Evolutionary conservation across 2,888 invertebrate species (phyloP).

Genomic region (Rhyacophila evoluta): DNA sequence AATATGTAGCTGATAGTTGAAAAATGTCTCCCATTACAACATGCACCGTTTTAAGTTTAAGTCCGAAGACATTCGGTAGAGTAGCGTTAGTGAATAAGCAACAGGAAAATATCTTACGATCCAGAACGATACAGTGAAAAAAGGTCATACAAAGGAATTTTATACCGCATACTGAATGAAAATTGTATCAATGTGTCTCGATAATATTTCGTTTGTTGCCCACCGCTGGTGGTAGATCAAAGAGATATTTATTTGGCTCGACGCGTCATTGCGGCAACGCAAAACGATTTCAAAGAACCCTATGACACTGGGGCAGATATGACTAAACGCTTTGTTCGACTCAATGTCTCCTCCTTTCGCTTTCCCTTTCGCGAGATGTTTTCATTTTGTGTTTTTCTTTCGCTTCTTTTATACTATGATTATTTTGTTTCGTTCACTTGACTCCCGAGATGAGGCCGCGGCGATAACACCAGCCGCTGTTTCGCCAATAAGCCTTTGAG

Average conservation of each 20-base stretch:
- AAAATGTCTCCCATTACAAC: no score
- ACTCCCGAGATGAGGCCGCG: conserved; percentile 9
- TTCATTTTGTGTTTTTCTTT: conserved; percentile 11
- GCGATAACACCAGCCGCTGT: conserved; percentile 14
- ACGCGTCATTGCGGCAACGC: conserved; percentile 44
- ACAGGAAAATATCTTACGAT: no score
- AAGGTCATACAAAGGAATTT: no score
- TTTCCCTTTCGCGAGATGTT: conserved; percentile 12
- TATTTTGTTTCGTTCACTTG: conserved; percentile 24
- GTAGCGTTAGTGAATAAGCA: no score
- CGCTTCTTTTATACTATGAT: conserved; percentile 10
- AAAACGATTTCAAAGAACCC: conserved; percentile 10
- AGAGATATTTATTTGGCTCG: conserved; percentile 50
- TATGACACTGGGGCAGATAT: conserved; percentile 40
- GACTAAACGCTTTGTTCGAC: conserved; percentile 47
- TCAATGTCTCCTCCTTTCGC: not conserved
- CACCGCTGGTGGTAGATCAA: conserved; percentile 35
- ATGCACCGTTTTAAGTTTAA: no score
- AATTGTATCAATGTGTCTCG: no score
- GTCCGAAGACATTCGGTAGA: no score
- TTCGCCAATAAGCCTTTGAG: conserved; percentile 19
- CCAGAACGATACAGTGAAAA: no score
- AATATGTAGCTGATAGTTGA: no score
- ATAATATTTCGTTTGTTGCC: not conserved
- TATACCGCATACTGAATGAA: no score